A percentile compares a stretch with the other conserved stretches of the same genome.
Conservation (phyloP, 1,140 invertebrate species). For the Trichogramma pretiosum region DNA sequence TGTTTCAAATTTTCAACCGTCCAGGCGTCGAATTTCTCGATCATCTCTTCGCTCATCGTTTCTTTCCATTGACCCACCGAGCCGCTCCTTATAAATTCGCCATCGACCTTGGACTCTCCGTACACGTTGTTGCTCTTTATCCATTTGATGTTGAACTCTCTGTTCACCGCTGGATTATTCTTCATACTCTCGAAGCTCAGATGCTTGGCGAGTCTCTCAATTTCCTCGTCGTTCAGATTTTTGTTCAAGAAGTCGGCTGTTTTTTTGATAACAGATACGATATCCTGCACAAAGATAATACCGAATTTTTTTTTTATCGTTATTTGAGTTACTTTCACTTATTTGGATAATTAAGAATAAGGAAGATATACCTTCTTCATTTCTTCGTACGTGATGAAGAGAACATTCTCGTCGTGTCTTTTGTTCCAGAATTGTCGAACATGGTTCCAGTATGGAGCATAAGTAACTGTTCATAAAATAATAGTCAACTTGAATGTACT, state of each 20-base stretch:
- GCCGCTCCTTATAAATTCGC: constrained; percentile 55
- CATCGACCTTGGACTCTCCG: constrained; percentile 37
- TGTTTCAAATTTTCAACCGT: constrained; percentile 17
- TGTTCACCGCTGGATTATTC: constrained; percentile 64
- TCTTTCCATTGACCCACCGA: constrained; percentile 58
- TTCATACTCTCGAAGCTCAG: constrained; percentile 62
- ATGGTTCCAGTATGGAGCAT: constrained; percentile 54
- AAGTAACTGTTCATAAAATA: constrained; percentile 38
- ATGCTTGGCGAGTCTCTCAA: constrained; percentile 47
- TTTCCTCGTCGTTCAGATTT: constrained; percentile 42
- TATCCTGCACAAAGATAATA: constrained; percentile 38
- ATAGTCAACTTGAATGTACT: not conserved
- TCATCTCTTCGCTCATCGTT: constrained; percentile 48
- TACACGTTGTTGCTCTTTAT: constrained; percentile 40
- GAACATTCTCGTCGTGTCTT: constrained; percentile 47
- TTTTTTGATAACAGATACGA: constrained; percentile 49
- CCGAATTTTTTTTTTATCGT: no score
- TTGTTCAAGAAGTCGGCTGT: constrained; percentile 53
- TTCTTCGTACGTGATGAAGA: constrained; percentile 58
- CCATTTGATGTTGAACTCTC: constrained; percentile 42
- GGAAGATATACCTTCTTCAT: constrained; percentile 52
- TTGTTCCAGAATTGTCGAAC: constrained; percentile 51
- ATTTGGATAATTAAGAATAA: not conserved
- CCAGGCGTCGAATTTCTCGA: constrained; percentile 33
- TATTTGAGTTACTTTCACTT: not conserved